phyloP scores from a whole-genome alignment of 1,140 invertebrate species.

The Heliconius eleuchia region DNA sequence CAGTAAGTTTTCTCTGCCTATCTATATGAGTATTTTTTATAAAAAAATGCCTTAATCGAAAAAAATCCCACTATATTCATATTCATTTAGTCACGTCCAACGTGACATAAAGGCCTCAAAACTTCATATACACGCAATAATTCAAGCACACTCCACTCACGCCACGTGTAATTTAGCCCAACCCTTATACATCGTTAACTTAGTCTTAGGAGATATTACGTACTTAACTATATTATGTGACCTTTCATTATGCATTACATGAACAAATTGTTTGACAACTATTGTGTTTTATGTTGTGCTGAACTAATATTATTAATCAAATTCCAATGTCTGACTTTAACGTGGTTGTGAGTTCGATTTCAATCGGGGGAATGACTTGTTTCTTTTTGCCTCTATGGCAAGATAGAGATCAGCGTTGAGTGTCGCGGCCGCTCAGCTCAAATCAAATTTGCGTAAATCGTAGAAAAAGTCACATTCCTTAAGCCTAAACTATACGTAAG shows the following conservation, averaged over 20 bases:
- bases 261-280: constrained; percentile 4
- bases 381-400: too few species aligned
- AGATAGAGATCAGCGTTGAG: too few species aligned
- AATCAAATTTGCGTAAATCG: too few species aligned
- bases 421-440: too few species aligned
- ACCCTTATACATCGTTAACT: constrained; percentile 13
- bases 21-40: too few species aligned
- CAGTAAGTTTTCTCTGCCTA: too few species aligned
- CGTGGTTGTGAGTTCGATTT: neutral
- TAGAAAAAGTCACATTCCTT: too few species aligned
- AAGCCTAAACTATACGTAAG: too few species aligned
- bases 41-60: too few species aligned
- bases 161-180: constrained; percentile 3
- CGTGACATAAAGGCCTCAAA: neutral
- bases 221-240: constrained; percentile 7
- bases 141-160: constrained; percentile 2
- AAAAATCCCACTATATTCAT: too few species aligned
- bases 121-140: constrained; percentile 12
- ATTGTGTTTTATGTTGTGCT: neutral
- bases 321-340: neutral
- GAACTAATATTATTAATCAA: neutral
- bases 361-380: too few species aligned
- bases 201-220: constrained; percentile 8
- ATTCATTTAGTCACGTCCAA: neutral
- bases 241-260: constrained; percentile 4